Conservation (phyloP, 30 jellyfish, hydroid and myxozoan species). For the Hydractinia echinata region DNA sequence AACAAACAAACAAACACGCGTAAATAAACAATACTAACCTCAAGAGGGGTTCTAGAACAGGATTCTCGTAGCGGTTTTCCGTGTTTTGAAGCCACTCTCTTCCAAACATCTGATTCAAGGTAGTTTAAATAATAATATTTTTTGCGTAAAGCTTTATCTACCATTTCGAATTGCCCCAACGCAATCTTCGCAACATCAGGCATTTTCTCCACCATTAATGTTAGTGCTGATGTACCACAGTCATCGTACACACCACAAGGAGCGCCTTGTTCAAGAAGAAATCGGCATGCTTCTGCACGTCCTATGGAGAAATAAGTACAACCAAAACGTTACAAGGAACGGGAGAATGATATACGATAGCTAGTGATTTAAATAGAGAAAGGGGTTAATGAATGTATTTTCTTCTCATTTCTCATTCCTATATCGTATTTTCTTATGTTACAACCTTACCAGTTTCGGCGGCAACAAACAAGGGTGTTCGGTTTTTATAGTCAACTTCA, state of each 20-base stretch:
- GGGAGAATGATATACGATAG: background rate
- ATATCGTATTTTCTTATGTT: background rate
- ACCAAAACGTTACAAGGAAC: background rate
- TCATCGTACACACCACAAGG: conserved; percentile 94
- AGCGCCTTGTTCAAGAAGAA: conserved; percentile 69
- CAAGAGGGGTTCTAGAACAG: conserved; percentile 66
- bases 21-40: conserved; percentile 32
- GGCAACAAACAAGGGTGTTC: conserved; percentile 86
- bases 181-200: conserved; percentile 96
- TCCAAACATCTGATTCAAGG: conserved; percentile 63
- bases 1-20: too few species aligned
- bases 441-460: conserved; percentile 71
- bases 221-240: conserved; percentile 68
- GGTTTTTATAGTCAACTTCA: conserved; percentile 60
- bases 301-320: conserved; percentile 39
- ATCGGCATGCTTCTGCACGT: conserved; percentile 63
- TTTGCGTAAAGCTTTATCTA: conserved; percentile 59
- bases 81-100: conserved; percentile 27
- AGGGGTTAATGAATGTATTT: background rate
- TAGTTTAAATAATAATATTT: conserved; percentile 54
- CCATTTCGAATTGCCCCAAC: conserved; percentile 57
- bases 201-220: conserved; percentile 75
- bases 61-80: conserved; percentile 60
- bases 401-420: background rate
- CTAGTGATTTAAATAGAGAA: background rate